Percentiles rank a stretch among this genome's conserved stretches.
Conservation (phyloP, 1,140 invertebrate species). For the Ditylenchus dipsaci region DNA sequence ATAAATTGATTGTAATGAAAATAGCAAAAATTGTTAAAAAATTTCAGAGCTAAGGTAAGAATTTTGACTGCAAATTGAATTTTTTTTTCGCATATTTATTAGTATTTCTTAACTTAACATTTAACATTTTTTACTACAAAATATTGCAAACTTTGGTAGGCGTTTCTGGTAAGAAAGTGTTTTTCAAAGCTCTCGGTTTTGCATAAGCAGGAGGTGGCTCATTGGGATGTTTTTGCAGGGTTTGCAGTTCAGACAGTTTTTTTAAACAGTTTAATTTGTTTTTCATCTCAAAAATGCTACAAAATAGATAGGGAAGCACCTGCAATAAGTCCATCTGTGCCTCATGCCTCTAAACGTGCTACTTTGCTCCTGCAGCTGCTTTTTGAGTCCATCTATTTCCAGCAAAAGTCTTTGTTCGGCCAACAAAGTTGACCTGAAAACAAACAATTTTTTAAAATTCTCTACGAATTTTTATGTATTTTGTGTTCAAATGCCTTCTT, state of each 20-base stretch:
- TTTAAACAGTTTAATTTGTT: too few species aligned
- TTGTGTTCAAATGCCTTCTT: neutral
- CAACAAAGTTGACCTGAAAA: neutral
- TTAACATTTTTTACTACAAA: too few species aligned
- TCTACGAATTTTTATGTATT: too few species aligned
- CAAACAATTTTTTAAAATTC: neutral
- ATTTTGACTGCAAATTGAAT: too few species aligned
- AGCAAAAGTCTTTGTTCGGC: constrained; percentile 27
- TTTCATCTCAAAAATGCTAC: neutral
- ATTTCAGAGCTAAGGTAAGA: too few species aligned
- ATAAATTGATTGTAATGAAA: too few species aligned
- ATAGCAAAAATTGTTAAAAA: too few species aligned
- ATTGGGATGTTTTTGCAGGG: neutral
- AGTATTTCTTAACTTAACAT: too few species aligned
- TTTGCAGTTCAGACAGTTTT: neutral
- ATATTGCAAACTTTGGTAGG: neutral
- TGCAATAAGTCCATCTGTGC: constrained; percentile 39
- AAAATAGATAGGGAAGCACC: constrained; percentile 5
- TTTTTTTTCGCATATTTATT: too few species aligned
- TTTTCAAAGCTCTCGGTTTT: neutral
- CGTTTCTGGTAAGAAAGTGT: neutral
- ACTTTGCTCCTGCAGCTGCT: constrained; percentile 35
- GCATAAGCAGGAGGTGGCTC: neutral
- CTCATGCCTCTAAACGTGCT: constrained; percentile 35
- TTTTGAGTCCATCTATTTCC: constrained; percentile 35